These are phyloP conservation scores for Ichneumoninae sp. DNA, from an alignment of 2,888 invertebrate species.

Conservation along the genomic window DNA sequence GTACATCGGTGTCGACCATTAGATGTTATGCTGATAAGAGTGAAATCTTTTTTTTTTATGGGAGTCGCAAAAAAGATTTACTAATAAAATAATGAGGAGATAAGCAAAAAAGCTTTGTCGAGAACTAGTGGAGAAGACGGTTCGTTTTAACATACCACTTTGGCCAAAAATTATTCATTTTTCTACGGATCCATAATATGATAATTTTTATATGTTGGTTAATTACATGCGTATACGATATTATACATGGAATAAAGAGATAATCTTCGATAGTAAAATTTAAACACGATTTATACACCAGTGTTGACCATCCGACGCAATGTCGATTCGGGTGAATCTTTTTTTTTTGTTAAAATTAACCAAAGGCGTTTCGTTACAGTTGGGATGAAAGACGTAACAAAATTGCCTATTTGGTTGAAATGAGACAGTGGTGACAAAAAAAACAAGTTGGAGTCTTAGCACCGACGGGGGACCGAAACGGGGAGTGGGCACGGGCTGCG, in stretches of 20 bases:
- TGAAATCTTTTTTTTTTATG: too few species aligned
- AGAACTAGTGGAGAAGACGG: constrained; percentile 52
- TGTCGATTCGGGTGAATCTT: not conserved
- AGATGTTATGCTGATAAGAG: too few species aligned
- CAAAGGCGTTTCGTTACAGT: not conserved
- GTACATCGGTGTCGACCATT: too few species aligned
- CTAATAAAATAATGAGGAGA: too few species aligned
- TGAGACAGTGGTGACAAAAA: constrained; percentile 12
- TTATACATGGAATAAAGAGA: not conserved
- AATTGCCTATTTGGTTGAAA: not conserved
- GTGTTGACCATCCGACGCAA: not conserved
- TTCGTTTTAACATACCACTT: constrained; percentile 62
- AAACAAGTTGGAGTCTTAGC: not conserved
- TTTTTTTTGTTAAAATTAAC: not conserved
- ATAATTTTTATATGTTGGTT: constrained; percentile 36
- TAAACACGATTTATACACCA: not conserved
- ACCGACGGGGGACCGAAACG: constrained; percentile 27
- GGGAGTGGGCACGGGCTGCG: constrained; percentile 65
- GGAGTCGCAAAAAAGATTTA: too few species aligned
- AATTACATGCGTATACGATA: not conserved
- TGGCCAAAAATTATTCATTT: constrained; percentile 65
- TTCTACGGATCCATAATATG: constrained; percentile 52
- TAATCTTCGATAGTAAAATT: not conserved
- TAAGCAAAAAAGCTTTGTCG: not conserved
- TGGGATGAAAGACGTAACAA: constrained; percentile 3